Evolutionary conservation across 1,140 invertebrate genomes (phyloP), one percentile per base, ranked within the genome.

Genomic region (Papilio aristodemus): DNA sequence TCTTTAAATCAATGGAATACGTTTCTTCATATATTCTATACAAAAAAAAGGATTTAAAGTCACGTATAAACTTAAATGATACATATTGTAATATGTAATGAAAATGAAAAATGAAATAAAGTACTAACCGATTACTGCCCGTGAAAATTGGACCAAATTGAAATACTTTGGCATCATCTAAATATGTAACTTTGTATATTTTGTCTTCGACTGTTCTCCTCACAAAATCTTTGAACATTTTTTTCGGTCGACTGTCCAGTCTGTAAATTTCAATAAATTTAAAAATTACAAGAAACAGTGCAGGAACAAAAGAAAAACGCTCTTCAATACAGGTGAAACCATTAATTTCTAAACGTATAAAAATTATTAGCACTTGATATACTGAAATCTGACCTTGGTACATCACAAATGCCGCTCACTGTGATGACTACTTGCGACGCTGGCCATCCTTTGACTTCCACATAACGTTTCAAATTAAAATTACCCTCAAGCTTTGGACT

Each of bases 121-220:
- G 37, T 50, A 41, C 8, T 64, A 75, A 88, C 87, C 87, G 82
- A 38, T 83, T 74, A 36, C 13, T 67, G 70, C 89, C 89, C 32
- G 88, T 72, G 72, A 91, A 91, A 62, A 91, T 90, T 36, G 87
- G 86, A 13, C 89, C 89, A 71, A 91, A 91, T 71, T 90, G 84
- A 71, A 91, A 91, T 38, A 86, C 25, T 67, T 89, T 87, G 11
- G 75, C 74, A 72, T 91, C 87, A 70, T 90, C 86, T 64, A 91
- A 82, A 77, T 84, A 91, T 4, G 86, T 87, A 13, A 76, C 68
- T 84, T 90, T 91, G 46, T 91, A 91, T 50, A 87, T 75, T 57
- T 78, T 80, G 67, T 86, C 81, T 71, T 89, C 85, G 4, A 84
- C 7, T 22, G 84, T 84, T 70, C 85, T 78, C 72, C 89, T 75